Conservation (phyloP, 2,888 invertebrate species). For the Agrochola macilenta region DNA sequence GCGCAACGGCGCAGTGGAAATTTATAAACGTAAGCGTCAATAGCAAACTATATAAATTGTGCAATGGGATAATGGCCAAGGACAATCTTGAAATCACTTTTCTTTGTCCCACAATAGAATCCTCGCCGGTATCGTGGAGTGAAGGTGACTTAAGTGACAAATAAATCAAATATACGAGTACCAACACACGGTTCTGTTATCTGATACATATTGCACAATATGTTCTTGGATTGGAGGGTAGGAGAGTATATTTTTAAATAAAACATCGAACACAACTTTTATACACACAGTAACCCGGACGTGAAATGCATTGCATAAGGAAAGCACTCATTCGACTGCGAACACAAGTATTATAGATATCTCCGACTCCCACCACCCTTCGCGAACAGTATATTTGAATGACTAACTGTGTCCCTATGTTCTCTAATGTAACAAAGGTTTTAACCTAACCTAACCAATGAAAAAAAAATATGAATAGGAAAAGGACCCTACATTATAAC, state of each 20-base stretch:
- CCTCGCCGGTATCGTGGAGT: constrained; percentile 14
- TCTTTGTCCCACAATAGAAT: constrained; percentile 14
- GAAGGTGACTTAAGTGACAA: constrained; percentile 24
- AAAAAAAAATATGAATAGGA: background rate
- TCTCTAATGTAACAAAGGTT: background rate
- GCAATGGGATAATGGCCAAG: constrained; percentile 23
- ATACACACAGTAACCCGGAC: background rate
- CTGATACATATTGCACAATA: background rate
- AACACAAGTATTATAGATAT: background rate
- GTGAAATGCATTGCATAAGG: background rate
- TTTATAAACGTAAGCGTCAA: constrained; percentile 21
- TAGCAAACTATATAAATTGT: constrained; percentile 13
- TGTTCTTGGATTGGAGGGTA: background rate
- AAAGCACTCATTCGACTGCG: background rate
- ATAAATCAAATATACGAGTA: constrained; percentile 15
- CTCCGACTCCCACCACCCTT: too few species aligned
- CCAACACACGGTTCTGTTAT: background rate
- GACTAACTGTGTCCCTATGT: background rate
- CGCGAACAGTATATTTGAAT: background rate
- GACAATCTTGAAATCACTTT: constrained; percentile 14
- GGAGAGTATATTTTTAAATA: background rate
- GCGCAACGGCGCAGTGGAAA: constrained; percentile 17
- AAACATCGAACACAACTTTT: background rate
- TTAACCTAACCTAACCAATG: background rate
- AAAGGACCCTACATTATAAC: background rate